A percentile compares a stretch with the other conserved stretches of the same genome.
These are phyloP conservation scores for Neoniphon sammara DNA, from an alignment of 2,797 vertebrate species.

Conservation along the genomic window DNA sequence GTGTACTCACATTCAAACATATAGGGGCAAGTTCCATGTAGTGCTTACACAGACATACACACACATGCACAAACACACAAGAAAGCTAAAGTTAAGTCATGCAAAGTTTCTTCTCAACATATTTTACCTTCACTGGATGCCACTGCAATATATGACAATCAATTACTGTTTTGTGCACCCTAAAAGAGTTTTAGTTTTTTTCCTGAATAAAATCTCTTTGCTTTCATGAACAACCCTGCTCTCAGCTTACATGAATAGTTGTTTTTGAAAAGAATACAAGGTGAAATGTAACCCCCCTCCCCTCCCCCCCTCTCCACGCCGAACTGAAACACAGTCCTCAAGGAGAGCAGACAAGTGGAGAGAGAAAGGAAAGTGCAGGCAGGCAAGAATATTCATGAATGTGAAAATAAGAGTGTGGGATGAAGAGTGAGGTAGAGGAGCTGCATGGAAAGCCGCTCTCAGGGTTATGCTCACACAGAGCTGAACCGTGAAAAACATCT, in stretches of 20 bases:
- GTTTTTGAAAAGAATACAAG: constrained; percentile 65
- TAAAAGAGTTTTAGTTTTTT: constrained; percentile 42
- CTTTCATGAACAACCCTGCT: constrained; percentile 59
- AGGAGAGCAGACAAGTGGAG: constrained; percentile 54
- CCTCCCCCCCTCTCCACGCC: constrained; percentile 27
- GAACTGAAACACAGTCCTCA: constrained; percentile 48
- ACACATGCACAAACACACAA: neutral
- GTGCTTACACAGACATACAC: neutral
- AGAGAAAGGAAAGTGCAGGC: constrained; percentile 48
- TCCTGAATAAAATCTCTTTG: constrained; percentile 58
- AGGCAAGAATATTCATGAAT: constrained; percentile 41
- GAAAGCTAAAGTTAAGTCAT: constrained; percentile 18
- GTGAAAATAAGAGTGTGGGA: constrained; percentile 47
- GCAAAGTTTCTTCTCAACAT: constrained; percentile 46
- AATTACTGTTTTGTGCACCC: constrained; percentile 51
- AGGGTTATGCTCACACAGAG: constrained; percentile 8
- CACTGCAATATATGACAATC: constrained; percentile 59
- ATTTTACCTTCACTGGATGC: constrained; percentile 38
- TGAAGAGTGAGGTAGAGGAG: constrained; percentile 36
- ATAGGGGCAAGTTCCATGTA: neutral
- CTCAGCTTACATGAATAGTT: constrained; percentile 59
- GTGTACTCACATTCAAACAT: constrained; percentile 42
- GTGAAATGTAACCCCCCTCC: constrained; percentile 60
- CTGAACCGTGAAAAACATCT: too few relatives aligned
- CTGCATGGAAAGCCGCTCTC: constrained; percentile 30